phyloP scores from a whole-genome alignment of 2,888 invertebrate genomes.

The Empis stercorea region DNA sequence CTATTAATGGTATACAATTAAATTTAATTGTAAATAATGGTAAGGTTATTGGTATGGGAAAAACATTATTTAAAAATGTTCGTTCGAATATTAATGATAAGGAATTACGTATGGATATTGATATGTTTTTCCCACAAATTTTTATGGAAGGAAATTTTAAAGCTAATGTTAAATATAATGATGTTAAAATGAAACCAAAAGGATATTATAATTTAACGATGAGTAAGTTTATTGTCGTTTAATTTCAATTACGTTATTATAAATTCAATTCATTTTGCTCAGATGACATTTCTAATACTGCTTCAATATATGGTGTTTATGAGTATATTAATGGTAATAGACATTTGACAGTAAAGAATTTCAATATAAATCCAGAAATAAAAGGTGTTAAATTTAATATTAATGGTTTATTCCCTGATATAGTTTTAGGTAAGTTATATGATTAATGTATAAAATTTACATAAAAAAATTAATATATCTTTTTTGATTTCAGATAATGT shows the following conservation, averaged over 20 bases:
- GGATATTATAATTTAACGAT: slow-evolving; percentile 46
- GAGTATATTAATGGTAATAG: slow-evolving; percentile 42
- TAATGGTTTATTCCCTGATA: slow-evolving; percentile 46
- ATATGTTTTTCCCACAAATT: slow-evolving; percentile 43
- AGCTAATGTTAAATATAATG: slow-evolving; percentile 49
- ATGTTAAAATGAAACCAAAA: slow-evolving; percentile 46
- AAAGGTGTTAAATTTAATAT: slow-evolving; percentile 47
- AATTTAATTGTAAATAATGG: slow-evolving; percentile 30
- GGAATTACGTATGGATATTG: slow-evolving; percentile 46
- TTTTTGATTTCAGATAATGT: slow-evolving; percentile 32
- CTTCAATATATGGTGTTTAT: slow-evolving; percentile 44
- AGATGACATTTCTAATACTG: slow-evolving; percentile 46
- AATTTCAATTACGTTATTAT: background rate
- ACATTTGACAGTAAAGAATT: slow-evolving; percentile 44
- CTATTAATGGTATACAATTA: slow-evolving; percentile 25
- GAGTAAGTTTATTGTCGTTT: slow-evolving; percentile 37
- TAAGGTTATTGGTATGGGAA: slow-evolving; percentile 43
- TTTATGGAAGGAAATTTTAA: slow-evolving; percentile 45
- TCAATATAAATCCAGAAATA: slow-evolving; percentile 49
- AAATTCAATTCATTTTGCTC: slow-evolving; percentile 13
- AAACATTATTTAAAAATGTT: slow-evolving; percentile 42
- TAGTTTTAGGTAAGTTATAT: slow-evolving; percentile 48
- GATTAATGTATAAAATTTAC: background rate
- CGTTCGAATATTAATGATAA: slow-evolving; percentile 43
- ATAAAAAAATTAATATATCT: background rate